Evolutionary conservation across 2,797 vertebrate genomes (phyloP).

Genomic region (Cheirogaleus major): DNA sequence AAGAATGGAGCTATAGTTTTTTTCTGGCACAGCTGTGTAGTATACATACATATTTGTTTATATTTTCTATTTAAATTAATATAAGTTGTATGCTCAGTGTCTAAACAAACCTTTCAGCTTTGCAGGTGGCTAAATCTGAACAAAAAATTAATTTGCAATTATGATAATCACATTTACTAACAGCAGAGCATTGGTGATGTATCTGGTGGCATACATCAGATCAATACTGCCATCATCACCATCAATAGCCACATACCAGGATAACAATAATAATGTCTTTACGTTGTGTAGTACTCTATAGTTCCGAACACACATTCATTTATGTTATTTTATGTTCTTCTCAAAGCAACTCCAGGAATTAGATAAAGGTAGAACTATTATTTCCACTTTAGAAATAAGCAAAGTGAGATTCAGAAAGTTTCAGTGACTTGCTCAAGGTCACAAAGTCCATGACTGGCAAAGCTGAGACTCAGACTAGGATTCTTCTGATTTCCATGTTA

Average conservation of each 20-base stretch:
- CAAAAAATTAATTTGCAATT: neutral
- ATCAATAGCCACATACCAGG: neutral
- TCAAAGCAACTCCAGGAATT: constrained; percentile 2
- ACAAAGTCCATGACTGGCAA: neutral
- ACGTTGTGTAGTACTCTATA: neutral
- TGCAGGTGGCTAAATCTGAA: constrained; percentile 15
- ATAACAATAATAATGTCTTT: neutral
- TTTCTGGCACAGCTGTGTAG: constrained; percentile 22
- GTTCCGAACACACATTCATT: neutral
- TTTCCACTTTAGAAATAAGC: neutral
- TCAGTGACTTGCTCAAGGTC: neutral
- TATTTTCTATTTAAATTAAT: constrained; percentile 43
- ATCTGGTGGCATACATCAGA: neutral
- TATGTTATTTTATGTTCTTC: neutral
- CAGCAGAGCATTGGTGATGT: neutral
- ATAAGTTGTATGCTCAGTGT: constrained; percentile 14
- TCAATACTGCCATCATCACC: neutral
- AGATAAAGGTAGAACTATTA: neutral
- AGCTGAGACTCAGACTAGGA: neutral
- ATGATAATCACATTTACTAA: neutral
- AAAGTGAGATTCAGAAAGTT: neutral
- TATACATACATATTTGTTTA: neutral
- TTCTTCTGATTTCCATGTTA: constrained; percentile 18
- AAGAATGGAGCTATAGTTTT: constrained; percentile 21
- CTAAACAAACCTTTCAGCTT: constrained; percentile 33